phyloP scores from a whole-genome alignment of 2,113 vertebrate genomes.

The Eudyptes chrysolophus region DNA sequence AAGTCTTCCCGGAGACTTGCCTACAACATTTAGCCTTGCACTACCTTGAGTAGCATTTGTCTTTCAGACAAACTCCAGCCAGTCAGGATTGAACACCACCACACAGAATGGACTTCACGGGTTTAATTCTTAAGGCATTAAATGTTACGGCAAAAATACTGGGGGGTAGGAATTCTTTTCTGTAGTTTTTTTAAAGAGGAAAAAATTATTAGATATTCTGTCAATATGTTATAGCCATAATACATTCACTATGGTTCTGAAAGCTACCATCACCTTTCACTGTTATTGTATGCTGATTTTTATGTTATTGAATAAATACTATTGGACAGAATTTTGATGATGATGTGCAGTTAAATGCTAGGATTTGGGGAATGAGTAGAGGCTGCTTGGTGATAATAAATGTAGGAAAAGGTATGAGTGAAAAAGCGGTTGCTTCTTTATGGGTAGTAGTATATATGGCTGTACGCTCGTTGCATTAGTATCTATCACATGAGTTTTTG shows the following conservation, averaged over 20 bases:
- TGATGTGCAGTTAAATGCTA: background rate
- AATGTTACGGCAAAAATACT: background rate
- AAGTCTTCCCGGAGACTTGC: conserved; percentile 41
- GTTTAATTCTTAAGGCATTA: conserved; percentile 28
- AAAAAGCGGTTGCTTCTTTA: background rate
- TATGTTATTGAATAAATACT: conserved; percentile 30
- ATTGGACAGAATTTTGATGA: background rate
- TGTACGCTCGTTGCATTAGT: fast-evolving
- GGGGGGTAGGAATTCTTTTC: background rate
- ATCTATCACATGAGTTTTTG: background rate
- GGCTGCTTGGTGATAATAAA: background rate
- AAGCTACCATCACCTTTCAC: conserved; percentile 24
- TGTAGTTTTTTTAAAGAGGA: background rate
- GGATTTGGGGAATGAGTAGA: background rate
- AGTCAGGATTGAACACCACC: background rate
- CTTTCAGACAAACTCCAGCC: conserved; percentile 60
- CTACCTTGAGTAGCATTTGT: conserved; percentile 58
- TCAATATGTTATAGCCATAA: conserved; percentile 32
- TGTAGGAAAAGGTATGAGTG: background rate
- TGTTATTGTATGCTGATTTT: background rate
- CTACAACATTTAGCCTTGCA: conserved; percentile 53
- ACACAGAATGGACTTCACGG: background rate
- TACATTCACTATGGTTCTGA: conserved; percentile 19
- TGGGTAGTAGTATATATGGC: background rate
- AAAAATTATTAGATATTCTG: conserved; percentile 48